These are phyloP conservation scores for Barnardius zonarius DNA, from an alignment of 2,113 vertebrate genomes.

Conservation along the genomic window DNA sequence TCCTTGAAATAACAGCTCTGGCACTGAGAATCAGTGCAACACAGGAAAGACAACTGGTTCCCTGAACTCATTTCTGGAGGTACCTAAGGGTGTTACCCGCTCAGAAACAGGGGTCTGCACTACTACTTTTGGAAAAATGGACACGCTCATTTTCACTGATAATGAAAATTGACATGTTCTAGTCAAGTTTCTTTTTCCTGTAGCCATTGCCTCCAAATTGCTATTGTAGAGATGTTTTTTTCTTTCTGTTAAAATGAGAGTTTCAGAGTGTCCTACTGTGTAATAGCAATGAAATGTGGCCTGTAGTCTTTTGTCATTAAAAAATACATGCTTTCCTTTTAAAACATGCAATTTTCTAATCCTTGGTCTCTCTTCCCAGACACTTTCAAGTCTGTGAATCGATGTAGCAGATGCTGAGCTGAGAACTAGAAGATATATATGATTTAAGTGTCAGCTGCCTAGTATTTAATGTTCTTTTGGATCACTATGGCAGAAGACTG, in stretches of 20 bases:
- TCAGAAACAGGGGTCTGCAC: background rate
- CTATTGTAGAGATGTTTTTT: background rate
- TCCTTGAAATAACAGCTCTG: background rate
- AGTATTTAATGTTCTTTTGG: slow-evolving; percentile 43
- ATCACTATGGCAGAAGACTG: slow-evolving; percentile 12
- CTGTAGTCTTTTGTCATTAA: background rate
- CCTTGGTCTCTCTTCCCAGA: background rate
- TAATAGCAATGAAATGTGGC: background rate
- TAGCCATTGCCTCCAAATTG: background rate
- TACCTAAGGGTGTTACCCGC: background rate
- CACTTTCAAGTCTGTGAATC: slow-evolving; percentile 6
- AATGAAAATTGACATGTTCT: background rate
- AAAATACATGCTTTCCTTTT: slow-evolving; percentile 1
- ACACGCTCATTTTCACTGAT: background rate
- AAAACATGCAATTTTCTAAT: slow-evolving; percentile 8
- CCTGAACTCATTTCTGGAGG: background rate
- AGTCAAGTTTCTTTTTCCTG: background rate
- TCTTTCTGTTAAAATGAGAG: background rate
- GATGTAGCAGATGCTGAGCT: slow-evolving; percentile 20
- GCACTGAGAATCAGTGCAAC: background rate
- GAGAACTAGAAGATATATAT: background rate
- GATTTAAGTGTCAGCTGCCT: slow-evolving; percentile 24
- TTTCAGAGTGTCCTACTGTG: background rate
- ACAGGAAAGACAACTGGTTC: background rate
- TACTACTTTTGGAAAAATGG: background rate